Conservation (phyloP, 2,888 invertebrate species). For the Bruchidius siliquastri region DNA sequence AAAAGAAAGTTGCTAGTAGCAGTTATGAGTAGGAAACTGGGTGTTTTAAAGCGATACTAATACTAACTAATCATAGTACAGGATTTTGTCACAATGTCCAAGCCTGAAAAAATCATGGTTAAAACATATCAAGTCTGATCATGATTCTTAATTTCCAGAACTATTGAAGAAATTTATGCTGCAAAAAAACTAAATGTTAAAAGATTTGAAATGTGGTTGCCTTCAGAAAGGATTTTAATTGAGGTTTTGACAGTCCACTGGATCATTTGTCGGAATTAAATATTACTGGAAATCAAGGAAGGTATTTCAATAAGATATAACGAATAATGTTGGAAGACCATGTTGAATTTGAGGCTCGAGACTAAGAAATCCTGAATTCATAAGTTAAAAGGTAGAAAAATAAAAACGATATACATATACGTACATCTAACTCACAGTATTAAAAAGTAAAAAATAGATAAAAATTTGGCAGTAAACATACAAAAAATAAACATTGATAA, state of each 20-base stretch:
- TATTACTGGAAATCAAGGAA: no score
- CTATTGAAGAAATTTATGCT: no score
- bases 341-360: not conserved
- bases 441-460: slow-evolving; percentile 2
- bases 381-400: not conserved
- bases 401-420: not conserved
- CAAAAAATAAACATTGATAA: slow-evolving; percentile 1
- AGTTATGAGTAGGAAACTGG: not conserved
- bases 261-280: no score
- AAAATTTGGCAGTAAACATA: not conserved
- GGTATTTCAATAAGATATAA: no score
- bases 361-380: not conserved
- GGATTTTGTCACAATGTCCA: not conserved
- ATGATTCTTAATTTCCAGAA: no score
- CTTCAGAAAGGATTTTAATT: no score
- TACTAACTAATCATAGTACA: not conserved
- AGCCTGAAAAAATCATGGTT: not conserved
- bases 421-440: not conserved
- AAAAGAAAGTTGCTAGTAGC: not conserved
- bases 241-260: no score
- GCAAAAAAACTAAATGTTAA: no score
- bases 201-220: no score
- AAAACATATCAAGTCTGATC: no score
- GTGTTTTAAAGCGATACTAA: not conserved
- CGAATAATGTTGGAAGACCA: no score